Evolutionary conservation across 2,113 vertebrate genomes (phyloP), one percentile per base, ranked within the genome.

Genomic region (Mirza zaza): DNA sequence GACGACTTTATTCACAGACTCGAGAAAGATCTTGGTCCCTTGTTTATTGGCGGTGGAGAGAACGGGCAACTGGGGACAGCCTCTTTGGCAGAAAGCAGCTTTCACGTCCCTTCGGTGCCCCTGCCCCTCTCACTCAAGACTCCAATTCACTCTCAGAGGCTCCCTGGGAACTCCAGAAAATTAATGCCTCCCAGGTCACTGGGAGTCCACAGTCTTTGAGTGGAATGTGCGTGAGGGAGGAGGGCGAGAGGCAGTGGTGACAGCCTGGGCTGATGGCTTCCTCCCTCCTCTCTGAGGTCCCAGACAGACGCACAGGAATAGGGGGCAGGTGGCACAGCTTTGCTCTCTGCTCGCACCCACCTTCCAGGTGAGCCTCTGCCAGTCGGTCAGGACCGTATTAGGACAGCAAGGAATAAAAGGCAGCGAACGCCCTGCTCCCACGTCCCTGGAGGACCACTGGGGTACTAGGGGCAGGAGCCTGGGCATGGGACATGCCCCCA

Each of bases 121-220:
- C 96, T 96, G 91, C 97, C 91, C 96, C 95, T 86, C 95, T 57
- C 96, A 89, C 94, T 93, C 94, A 42, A 91, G 70, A 95, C 50
- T 90, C 1, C 4, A 97, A 92, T 97, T 98, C 97, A 98, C 97
- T 95, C 97, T 98, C 97, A 97, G 96, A 96, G 97, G 91, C 91
- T 97, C 97, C 97, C 96, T 13, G 34, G 97, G 97, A 97, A 96
- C 85, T 95, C 97, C 93, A 97, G 95, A 98, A 97, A 98, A 98
- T 95, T 92, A 97, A 98, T 91, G 97, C 90, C 97, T 87, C 84
- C 59, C 48, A 61, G 83, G 97, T 96, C 93, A 97, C 92, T 94
- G 20, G 91, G 96, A 63, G 76, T 89, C 87, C n/a, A 77, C 59
- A 34, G 93, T 94, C 80, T 88, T 70, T 87, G 70, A 88, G 76